These are phyloP conservation scores for Channallabes apus DNA, from an alignment of 2,797 vertebrate species.

Conservation along the genomic window DNA sequence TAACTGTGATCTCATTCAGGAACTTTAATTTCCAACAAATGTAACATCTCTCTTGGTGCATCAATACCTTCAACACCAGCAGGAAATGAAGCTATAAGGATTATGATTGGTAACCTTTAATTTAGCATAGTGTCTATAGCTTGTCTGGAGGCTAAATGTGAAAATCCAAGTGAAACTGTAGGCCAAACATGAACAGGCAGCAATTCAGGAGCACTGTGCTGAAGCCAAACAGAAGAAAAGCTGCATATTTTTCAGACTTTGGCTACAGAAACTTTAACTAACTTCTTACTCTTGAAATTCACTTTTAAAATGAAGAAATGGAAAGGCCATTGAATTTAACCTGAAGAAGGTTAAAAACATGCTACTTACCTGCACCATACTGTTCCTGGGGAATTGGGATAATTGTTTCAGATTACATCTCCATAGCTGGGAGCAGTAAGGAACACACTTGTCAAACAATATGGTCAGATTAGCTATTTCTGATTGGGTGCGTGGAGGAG, in stretches of 20 bases:
- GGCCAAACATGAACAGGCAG: background rate
- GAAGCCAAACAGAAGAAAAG: slow-evolving; percentile 41
- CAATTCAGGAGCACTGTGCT: slow-evolving; percentile 8
- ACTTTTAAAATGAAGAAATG: slow-evolving; percentile 54
- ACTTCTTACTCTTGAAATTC: slow-evolving; percentile 54
- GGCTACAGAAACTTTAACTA: slow-evolving; percentile 40
- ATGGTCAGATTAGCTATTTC: slow-evolving; percentile 81
- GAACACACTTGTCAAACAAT: slow-evolving; percentile 80
- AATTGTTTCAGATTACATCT: slow-evolving; percentile 82
- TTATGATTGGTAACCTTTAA: background rate
- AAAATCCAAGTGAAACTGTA: background rate
- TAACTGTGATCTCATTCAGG: background rate
- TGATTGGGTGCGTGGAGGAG: slow-evolving; percentile 77
- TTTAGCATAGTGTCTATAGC: background rate
- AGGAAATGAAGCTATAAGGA: background rate
- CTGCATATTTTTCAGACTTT: slow-evolving; percentile 51
- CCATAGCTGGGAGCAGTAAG: slow-evolving; percentile 74
- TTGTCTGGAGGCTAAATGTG: background rate
- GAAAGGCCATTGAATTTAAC: slow-evolving; percentile 74
- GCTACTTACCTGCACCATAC: slow-evolving; percentile 75
- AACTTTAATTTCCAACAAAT: background rate
- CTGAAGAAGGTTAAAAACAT: slow-evolving; percentile 70
- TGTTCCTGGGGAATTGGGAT: slow-evolving; percentile 76
- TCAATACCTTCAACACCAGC: background rate
- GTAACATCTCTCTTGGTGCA: background rate